Evolutionary conservation across 2,888 invertebrate species (phyloP), one percentile per base, ranked within the genome.

Genomic region (Sepiola atlantica): DNA sequence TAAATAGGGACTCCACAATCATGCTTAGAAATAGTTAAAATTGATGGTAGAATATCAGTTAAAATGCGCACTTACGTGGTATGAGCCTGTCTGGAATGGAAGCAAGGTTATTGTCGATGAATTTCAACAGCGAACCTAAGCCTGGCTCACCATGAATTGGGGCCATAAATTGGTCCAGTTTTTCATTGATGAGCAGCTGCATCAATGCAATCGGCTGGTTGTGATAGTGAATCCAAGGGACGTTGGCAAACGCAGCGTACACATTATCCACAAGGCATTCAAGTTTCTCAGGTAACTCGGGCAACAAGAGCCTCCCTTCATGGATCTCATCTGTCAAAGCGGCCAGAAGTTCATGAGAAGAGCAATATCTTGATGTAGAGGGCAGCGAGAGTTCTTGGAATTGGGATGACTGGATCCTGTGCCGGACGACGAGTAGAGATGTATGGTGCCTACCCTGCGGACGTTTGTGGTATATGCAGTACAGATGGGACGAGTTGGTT

Each of bases 151-250:
- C 35, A 3, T 55, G 93, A 54, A 95, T 28, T 20, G 94, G 94
- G 12, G 57, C 55, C 35, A 95, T 90, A 54, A 94, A 55, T 14
- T 55, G 45, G 28, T 94, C 94, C 35, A 94, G n/a, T 77, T 92
- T 93, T 14, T 94, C 93, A 61, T 95, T 95, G 94, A 95, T 94
- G 45, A 95, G 24, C 14, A 95, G 61, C 94, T 95, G 95, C 94
- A 95, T 94, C 32, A 94, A 95, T 20, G 95, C 93, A 93, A 95
- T 94, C 28, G 94, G 94, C 2, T 35, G 54, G 93, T 95, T 95
- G 32, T 95, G 93, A 28, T 16, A 55, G 35, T 95, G 95, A 20
- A 95, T 54, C 95, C 95, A 95, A 8, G 94, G 95, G 21, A 95
- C 55, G 28, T 32, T 14, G 24, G 55, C n/a, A 18, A 95, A 55